phyloP scores from a whole-genome alignment of 2,888 invertebrate species.

The Villa cingulata region DNA sequence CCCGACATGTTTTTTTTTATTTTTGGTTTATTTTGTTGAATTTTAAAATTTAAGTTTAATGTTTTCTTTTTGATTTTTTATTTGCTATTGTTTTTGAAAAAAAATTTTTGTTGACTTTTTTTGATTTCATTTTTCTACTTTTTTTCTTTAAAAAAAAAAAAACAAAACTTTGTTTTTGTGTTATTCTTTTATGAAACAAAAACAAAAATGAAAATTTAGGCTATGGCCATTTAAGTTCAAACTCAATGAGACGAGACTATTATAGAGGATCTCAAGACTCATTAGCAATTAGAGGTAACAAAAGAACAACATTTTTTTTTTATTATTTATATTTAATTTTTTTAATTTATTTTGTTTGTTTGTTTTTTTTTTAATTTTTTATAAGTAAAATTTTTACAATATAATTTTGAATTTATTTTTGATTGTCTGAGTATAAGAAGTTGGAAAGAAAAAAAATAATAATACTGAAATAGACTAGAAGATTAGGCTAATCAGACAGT shows the following conservation, averaged over 20 bases:
- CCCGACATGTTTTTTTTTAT: not conserved
- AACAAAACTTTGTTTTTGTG: too few species aligned
- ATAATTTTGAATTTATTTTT: conserved; percentile 10
- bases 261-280: conserved; percentile 86
- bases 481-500: too few species aligned
- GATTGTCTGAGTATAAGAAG: too few species aligned
- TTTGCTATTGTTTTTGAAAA: conserved; percentile 13
- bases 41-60: conserved; percentile 3
- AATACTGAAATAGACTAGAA: too few species aligned
- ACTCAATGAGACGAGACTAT: conserved; percentile 75
- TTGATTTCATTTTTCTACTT: conserved; percentile 12
- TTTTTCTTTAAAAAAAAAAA: conserved; percentile 8
- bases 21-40: not conserved
- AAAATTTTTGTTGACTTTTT: conserved; percentile 15
- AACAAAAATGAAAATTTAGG: conserved; percentile 11
- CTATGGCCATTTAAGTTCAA: conserved; percentile 39
- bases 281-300: conserved; percentile 63
- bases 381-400: conserved; percentile 6
- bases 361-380: too few species aligned
- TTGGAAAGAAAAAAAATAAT: too few species aligned
- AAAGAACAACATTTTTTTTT: conserved; percentile 15
- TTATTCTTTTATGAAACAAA: not conserved
- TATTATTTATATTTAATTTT: conserved; percentile 14
- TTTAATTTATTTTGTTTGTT: too few species aligned
- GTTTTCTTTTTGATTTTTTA: conserved; percentile 10